These are phyloP conservation scores for Siniperca chuatsi DNA, from an alignment of 2,113 vertebrate genomes.

Conservation along the genomic window DNA sequence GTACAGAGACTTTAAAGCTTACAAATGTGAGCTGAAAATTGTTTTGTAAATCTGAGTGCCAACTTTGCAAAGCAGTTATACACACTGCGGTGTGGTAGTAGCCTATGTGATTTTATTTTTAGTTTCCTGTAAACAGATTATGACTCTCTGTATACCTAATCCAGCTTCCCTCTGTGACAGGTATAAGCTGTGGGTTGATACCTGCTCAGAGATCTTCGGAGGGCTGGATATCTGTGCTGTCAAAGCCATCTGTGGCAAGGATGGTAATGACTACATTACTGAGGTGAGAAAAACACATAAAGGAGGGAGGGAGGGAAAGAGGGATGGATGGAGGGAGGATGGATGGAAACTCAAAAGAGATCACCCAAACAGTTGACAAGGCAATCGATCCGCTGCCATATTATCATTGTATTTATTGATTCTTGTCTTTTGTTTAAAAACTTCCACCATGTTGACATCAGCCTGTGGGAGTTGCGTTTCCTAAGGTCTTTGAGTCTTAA, in stretches of 20 bases:
- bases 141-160: background rate
- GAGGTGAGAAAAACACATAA: slow-evolving; percentile 86
- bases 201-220: slow-evolving; percentile 95
- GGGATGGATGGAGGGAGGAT: background rate
- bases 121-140: background rate
- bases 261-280: slow-evolving; percentile 98
- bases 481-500: slow-evolving; percentile 42
- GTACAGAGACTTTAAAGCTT: background rate
- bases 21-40: background rate
- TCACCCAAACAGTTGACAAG: background rate
- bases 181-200: slow-evolving; percentile 97
- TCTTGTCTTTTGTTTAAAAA: slow-evolving; percentile 25
- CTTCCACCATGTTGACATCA: background rate
- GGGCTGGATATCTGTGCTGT: slow-evolving; percentile 98
- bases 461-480: slow-evolving; percentile 25
- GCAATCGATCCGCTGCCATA: background rate
- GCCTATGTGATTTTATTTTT: background rate
- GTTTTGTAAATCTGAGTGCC: background rate
- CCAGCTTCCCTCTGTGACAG: slow-evolving; percentile 74
- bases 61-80: background rate
- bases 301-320: too few species aligned
- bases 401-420: slow-evolving; percentile 1
- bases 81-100: background rate
- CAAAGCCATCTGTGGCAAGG: slow-evolving; percentile 97
- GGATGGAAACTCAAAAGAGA: background rate